These are phyloP conservation scores for Halcyon leucocephala DNA, from an alignment of 2,797 vertebrate species.

Conservation along the genomic window DNA sequence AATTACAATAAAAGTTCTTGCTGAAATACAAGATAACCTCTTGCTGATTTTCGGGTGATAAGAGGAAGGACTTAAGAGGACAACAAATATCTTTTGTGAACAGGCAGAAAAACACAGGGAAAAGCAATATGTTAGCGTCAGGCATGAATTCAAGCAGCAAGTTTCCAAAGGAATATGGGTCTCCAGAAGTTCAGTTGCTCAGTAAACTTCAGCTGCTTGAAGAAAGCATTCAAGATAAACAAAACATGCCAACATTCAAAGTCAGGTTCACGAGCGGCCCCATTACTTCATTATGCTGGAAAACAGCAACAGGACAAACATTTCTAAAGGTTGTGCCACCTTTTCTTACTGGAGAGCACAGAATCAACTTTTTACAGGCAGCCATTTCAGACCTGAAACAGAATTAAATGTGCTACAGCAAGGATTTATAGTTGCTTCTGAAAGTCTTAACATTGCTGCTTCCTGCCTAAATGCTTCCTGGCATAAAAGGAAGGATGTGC, in stretches of 20 bases:
- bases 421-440: neutral
- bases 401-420: neutral
- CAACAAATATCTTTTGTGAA: neutral
- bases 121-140: neutral
- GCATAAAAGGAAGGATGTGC: constrained; percentile 44
- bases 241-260: neutral
- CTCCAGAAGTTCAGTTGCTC: neutral
- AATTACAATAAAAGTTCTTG: neutral
- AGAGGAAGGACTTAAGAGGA: neutral
- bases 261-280: neutral
- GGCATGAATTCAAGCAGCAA: neutral
- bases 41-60: neutral
- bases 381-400: neutral
- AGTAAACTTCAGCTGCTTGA: neutral
- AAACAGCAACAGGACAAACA: neutral
- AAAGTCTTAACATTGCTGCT: neutral
- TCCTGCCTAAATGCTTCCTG: neutral
- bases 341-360: neutral
- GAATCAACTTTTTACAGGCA: neutral
- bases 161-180: neutral
- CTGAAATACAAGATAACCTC: neutral
- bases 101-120: neutral
- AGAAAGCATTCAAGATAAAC: neutral
- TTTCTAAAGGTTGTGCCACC: neutral
- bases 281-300: neutral